Evolutionary conservation across 2,888 invertebrate species (phyloP).

Genomic region (Parelbella ahira): DNA sequence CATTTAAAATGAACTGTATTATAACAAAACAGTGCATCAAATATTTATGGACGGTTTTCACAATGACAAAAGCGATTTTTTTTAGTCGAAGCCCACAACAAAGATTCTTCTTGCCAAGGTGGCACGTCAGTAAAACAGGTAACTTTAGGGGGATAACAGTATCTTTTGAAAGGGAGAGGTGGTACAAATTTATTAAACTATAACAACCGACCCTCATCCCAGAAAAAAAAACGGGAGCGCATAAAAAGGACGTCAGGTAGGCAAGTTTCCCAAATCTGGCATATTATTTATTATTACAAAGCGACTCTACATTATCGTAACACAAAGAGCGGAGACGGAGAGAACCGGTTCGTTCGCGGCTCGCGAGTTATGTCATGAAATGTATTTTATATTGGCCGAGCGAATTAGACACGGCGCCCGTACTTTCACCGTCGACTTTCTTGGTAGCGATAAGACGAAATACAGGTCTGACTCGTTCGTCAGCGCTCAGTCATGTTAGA

Average conservation of each 20-base stretch:
- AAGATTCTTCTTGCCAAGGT: constrained; percentile 12
- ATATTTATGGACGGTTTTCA: constrained; percentile 3
- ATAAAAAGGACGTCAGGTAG: constrained; percentile 45
- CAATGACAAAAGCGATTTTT: constrained; percentile 32
- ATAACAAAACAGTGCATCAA: constrained; percentile 1
- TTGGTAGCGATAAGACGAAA: constrained; percentile 48
- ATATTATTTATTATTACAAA: constrained; percentile 51
- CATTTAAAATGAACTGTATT: too few species aligned
- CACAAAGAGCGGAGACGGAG: constrained; percentile 39
- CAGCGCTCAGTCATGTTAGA: constrained; percentile 54
- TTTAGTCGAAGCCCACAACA: constrained; percentile 32
- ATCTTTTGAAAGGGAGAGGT: constrained; percentile 43
- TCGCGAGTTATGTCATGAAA: constrained; percentile 61
- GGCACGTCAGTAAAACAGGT: constrained; percentile 29
- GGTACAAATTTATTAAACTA: constrained; percentile 51
- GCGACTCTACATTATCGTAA: constrained; percentile 47
- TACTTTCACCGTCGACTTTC: constrained; percentile 74
- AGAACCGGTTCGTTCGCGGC: constrained; percentile 61
- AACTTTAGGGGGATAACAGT: constrained; percentile 48
- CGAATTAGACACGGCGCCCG: constrained; percentile 58
- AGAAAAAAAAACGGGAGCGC: constrained; percentile 39
- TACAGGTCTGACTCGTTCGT: constrained; percentile 53
- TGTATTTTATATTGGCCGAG: constrained; percentile 60
- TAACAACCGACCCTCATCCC: constrained; percentile 46
- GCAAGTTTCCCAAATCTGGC: constrained; percentile 54